Conservation (phyloP, 1,140 invertebrate genomes). For the Apis laboriosa region DNA sequence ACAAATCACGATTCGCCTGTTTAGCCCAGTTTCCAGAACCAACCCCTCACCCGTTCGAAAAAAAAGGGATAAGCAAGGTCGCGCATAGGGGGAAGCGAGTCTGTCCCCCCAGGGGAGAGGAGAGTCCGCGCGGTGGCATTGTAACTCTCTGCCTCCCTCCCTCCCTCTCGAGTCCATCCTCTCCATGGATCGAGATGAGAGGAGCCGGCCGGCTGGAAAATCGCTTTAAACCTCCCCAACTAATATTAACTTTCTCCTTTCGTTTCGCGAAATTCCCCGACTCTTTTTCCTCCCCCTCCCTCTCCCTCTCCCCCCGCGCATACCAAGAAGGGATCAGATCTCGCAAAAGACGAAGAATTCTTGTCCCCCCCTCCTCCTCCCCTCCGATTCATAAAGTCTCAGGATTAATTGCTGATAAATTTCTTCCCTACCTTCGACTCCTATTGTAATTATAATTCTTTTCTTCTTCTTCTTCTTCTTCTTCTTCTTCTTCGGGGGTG, state of each 20-base stretch:
- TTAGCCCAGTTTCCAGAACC: neutral
- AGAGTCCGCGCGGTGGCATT: neutral
- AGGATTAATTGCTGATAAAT: neutral
- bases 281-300: slow-evolving; percentile 45
- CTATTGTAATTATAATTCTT: no score
- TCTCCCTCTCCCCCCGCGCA: neutral
- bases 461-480: no score
- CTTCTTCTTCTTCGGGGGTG: neutral
- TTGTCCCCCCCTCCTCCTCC: no score
- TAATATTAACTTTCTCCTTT: slow-evolving; percentile 73
- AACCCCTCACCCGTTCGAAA: slow-evolving; percentile 46
- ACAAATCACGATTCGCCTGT: no score
- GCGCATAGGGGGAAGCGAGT: neutral
- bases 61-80: slow-evolving; percentile 46
- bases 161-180: slow-evolving; percentile 26
- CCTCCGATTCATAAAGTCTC: neutral
- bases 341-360: neutral
- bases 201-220: slow-evolving; percentile 66
- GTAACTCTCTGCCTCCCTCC: slow-evolving; percentile 36
- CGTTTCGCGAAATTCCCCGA: slow-evolving; percentile 64
- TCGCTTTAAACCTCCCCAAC: slow-evolving; percentile 71
- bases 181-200: slow-evolving; percentile 62
- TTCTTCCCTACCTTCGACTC: neutral
- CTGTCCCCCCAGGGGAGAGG: slow-evolving; percentile 25
- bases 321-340: neutral